Conservation (phyloP, 2,113 vertebrate species). For the Etia nguti region DNA sequence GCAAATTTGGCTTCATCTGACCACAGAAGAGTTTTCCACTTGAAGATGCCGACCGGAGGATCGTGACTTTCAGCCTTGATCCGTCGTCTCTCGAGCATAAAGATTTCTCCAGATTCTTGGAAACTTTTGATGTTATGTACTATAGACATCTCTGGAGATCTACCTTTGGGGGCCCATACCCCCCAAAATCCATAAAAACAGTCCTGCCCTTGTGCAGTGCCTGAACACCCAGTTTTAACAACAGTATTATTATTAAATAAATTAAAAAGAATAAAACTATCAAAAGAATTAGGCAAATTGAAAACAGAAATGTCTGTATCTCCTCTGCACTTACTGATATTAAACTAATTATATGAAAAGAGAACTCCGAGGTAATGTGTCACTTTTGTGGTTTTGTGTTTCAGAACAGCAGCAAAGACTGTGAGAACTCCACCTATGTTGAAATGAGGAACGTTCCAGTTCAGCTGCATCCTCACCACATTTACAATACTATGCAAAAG, state of each 20-base stretch:
- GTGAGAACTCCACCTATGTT: constrained; percentile 11
- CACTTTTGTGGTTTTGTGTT: neutral
- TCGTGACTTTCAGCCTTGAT: neutral
- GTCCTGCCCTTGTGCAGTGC: neutral
- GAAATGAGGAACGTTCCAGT: constrained; percentile 34
- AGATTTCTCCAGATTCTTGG: neutral
- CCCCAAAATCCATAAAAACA: neutral
- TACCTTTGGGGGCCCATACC: too few species aligned
- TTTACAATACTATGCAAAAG: neutral
- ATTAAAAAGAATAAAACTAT: neutral
- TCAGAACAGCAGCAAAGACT: neutral
- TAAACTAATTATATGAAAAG: neutral
- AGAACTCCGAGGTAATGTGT: neutral
- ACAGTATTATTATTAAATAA: neutral
- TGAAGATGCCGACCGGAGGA: rapidly evolving
- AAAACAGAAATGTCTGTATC: neutral
- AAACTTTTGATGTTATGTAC: neutral
- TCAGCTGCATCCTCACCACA: neutral
- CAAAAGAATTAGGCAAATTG: neutral
- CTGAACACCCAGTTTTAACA: neutral
- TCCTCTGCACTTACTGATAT: neutral
- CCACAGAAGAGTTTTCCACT: neutral
- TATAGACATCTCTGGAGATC: neutral
- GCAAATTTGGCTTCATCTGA: neutral
- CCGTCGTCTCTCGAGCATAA: neutral